phyloP scores from a whole-genome alignment of 1,140 invertebrate genomes.

The Vollenhovia emeryi region DNA sequence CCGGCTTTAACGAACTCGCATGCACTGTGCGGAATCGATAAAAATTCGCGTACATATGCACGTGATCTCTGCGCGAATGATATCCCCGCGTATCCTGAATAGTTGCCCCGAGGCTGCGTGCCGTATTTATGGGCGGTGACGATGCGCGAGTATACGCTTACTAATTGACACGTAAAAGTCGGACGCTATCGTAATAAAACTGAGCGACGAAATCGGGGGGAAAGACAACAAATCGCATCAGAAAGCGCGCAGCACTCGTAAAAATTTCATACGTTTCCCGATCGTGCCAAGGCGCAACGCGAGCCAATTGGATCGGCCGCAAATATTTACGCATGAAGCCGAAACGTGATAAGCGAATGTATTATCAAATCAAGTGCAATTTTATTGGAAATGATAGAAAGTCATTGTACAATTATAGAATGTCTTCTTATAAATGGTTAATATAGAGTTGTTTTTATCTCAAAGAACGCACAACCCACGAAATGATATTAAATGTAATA shows the following conservation, averaged over 20 bases:
- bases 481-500: neutral
- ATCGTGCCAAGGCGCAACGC: neutral
- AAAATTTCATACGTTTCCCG: neutral
- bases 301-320: neutral
- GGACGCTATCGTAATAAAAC: conserved; percentile 25
- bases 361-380: neutral
- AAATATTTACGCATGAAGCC: neutral
- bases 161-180: conserved; percentile 54
- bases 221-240: neutral
- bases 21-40: conserved; percentile 22
- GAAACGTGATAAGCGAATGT: neutral
- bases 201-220: neutral
- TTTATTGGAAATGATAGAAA: neutral
- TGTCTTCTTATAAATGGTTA: neutral
- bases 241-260: neutral
- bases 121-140: neutral
- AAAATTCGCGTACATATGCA: conserved; percentile 10
- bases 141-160: conserved; percentile 6
- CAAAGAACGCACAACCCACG: neutral
- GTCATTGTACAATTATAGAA: too few species aligned
- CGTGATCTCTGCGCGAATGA: neutral
- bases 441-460: neutral
- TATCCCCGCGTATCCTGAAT: neutral
- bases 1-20: conserved; percentile 47
- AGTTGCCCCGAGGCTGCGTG: neutral